A percentile compares a stretch with the other conserved stretches of the same genome.
These are phyloP conservation scores for Atherinosoma microstoma DNA, from an alignment of 2,797 vertebrate genomes.

Conservation along the genomic window DNA sequence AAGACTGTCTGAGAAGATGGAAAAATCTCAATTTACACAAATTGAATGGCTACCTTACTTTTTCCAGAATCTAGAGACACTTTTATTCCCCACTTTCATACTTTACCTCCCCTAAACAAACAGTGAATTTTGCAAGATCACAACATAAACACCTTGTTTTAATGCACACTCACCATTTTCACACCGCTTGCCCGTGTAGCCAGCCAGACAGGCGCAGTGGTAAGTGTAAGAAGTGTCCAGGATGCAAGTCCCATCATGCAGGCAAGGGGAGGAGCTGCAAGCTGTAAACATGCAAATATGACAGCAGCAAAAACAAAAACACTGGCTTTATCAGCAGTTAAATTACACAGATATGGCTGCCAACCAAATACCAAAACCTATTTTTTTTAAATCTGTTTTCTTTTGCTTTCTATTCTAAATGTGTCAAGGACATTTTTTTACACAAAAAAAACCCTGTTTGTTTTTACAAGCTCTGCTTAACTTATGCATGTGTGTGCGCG, in stretches of 20 bases:
- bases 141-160: background rate
- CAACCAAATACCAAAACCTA: slow-evolving; percentile 4
- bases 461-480: slow-evolving; percentile 43
- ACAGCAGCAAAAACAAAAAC: slow-evolving; percentile 14
- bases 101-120: background rate
- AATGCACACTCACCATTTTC: slow-evolving; percentile 89
- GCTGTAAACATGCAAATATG: slow-evolving; percentile 76
- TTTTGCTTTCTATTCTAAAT: slow-evolving; percentile 28
- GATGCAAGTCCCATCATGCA: slow-evolving; percentile 94
- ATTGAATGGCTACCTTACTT: background rate
- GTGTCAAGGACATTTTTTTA: slow-evolving; percentile 20
- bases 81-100: background rate
- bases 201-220: slow-evolving; percentile 93
- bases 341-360: background rate
- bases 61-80: background rate
- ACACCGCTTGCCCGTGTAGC: slow-evolving; percentile 92
- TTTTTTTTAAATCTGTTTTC: background rate
- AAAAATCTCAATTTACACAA: slow-evolving; percentile 1
- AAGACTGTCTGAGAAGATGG: slow-evolving; percentile 6
- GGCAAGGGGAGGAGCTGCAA: slow-evolving; percentile 94
- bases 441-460: slow-evolving; percentile 45
- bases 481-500: background rate
- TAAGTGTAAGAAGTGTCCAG: slow-evolving; percentile 87
- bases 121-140: background rate
- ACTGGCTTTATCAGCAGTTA: background rate